A percentile compares a stretch with the other conserved stretches of the same genome.
Evolutionary conservation across 2,113 vertebrate genomes (phyloP).

Genomic region (Urocitellus parryii): DNA sequence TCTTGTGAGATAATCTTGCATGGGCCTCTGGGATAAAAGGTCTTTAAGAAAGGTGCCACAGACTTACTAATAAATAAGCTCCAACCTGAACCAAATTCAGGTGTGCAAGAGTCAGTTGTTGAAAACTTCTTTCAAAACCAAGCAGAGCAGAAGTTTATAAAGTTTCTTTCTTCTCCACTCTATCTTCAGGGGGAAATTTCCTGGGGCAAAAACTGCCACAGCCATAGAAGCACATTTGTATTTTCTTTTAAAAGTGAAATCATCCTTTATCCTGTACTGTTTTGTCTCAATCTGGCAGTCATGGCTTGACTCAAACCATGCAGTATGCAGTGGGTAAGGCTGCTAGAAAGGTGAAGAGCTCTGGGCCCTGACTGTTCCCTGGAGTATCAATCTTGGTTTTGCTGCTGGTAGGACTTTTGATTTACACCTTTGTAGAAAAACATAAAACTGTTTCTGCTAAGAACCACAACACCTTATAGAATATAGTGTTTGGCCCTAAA

Average conservation of each 20-base stretch:
- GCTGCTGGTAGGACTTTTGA: background rate
- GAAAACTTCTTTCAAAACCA: conserved; percentile 13
- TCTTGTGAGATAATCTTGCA: background rate
- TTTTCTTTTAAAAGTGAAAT: conserved; percentile 1
- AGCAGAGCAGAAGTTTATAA: background rate
- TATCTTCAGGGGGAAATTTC: conserved; percentile 35
- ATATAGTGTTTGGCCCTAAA: background rate
- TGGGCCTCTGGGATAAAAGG: background rate
- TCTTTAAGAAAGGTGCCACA: background rate
- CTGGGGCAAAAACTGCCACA: background rate
- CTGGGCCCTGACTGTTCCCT: background rate
- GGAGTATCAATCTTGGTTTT: background rate
- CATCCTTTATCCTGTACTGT: background rate
- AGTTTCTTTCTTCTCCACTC: background rate
- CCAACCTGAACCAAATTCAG: background rate
- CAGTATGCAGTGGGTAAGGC: background rate
- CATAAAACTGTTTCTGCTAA: background rate
- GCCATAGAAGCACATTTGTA: background rate
- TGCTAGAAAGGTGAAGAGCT: background rate
- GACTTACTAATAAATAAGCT: background rate
- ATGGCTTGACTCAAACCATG: background rate
- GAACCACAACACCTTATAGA: background rate
- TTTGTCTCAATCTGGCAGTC: background rate
- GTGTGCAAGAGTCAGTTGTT: background rate
- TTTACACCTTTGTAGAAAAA: background rate